Evolutionary conservation across 2,113 vertebrate genomes (phyloP).

Genomic region (Piprites chloris): DNA sequence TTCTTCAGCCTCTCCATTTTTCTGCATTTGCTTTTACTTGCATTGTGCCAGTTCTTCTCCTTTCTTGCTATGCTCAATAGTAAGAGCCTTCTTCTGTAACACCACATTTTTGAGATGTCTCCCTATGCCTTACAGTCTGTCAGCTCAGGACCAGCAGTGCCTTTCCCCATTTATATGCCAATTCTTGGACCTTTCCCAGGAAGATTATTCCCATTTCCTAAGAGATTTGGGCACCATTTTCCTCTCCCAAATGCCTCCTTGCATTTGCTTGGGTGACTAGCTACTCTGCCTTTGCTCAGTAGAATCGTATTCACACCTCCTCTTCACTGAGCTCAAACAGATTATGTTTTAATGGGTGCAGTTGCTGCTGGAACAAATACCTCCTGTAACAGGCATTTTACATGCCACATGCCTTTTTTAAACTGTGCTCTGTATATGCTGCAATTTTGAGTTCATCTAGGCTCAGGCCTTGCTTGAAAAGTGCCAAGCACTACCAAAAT

Average conservation of each 20-base stretch:
- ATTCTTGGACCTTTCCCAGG: background rate
- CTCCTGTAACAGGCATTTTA: background rate
- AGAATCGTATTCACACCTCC: conserved; percentile 41
- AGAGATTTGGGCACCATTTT: background rate
- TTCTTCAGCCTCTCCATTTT: background rate
- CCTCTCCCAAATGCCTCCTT: background rate
- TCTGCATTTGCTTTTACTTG: background rate
- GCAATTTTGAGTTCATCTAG: background rate
- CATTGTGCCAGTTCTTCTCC: background rate
- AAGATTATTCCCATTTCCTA: background rate
- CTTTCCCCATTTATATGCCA: background rate
- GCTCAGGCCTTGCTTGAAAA: background rate
- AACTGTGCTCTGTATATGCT: background rate
- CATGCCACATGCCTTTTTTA: background rate
- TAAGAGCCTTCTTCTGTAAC: background rate
- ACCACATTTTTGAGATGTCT: background rate
- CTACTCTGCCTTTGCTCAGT: background rate
- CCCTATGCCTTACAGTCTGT: background rate
- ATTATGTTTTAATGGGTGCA: conserved; percentile 26
- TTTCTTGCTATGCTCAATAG: background rate
- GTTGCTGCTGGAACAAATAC: background rate
- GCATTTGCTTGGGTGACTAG: conserved; percentile 1
- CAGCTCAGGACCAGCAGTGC: background rate
- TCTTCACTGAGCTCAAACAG: conserved; percentile 20
- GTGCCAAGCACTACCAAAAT: background rate